phyloP scores from a whole-genome alignment of 2,888 invertebrate genomes.

The Lasioglossum oenotherae region DNA sequence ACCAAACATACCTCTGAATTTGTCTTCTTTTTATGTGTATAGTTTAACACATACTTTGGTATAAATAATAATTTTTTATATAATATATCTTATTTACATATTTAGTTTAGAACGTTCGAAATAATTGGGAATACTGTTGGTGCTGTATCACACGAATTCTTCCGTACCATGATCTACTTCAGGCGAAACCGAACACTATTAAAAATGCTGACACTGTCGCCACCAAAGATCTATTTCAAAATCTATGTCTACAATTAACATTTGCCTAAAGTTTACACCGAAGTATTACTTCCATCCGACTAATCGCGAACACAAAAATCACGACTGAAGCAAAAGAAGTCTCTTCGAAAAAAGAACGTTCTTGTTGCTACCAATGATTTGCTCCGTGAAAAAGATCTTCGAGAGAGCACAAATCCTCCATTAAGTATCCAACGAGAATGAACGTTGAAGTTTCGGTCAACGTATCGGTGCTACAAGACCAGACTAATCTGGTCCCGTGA shows the following conservation, averaged over 20 bases:
- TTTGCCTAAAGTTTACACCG: not conserved
- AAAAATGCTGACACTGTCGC: not conserved
- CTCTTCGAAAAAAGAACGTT: constrained; percentile 22
- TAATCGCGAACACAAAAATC: not conserved
- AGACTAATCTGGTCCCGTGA: constrained; percentile 17
- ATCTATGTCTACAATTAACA: not conserved
- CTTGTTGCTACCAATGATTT: not conserved
- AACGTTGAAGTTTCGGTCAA: not conserved
- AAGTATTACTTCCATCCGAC: not conserved
- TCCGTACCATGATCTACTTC: not conserved
- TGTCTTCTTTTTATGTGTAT: not conserved
- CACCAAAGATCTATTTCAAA: not conserved
- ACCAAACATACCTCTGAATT: not conserved
- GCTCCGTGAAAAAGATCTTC: not conserved
- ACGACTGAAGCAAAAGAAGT: not conserved
- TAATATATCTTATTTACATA: not conserved
- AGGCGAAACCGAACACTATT: not conserved
- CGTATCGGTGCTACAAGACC: constrained; percentile 31
- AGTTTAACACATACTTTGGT: not conserved
- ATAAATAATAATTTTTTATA: not conserved
- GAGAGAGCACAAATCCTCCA: constrained; percentile 25
- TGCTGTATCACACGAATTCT: not conserved
- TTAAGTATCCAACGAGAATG: not conserved
- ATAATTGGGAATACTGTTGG: not conserved
- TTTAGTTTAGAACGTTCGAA: not conserved